These are phyloP conservation scores for Enoplosus armatus DNA, from an alignment of 2,797 vertebrate genomes.

Conservation along the genomic window DNA sequence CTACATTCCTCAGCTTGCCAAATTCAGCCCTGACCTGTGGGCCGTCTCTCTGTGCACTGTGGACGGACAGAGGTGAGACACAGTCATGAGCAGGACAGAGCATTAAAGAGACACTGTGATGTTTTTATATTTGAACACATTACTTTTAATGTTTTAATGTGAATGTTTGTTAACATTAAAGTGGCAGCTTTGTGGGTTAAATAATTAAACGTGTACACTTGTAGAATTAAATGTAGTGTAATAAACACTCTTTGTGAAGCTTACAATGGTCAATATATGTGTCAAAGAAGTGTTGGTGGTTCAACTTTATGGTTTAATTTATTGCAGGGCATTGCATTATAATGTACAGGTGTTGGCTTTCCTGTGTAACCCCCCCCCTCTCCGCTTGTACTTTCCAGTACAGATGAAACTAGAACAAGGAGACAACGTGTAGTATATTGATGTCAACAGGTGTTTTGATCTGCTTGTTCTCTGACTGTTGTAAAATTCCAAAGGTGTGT, in stretches of 20 bases:
- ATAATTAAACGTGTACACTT: not conserved
- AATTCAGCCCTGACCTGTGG: slow-evolving; percentile 98
- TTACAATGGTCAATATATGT: not conserved
- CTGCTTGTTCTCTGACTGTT: slow-evolving; percentile 7
- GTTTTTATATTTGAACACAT: not conserved
- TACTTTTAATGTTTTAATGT: not conserved
- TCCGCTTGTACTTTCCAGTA: slow-evolving; percentile 13
- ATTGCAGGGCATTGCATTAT: not conserved
- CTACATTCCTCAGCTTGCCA: slow-evolving; percentile 98
- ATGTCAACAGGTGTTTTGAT: slow-evolving; percentile 16
- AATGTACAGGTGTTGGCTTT: not conserved
- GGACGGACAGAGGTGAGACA: slow-evolving; percentile 94
- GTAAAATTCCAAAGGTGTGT: slow-evolving; percentile 43
- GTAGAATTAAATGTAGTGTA: not conserved
- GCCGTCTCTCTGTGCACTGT: slow-evolving; percentile 97
- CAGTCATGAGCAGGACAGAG: not conserved
- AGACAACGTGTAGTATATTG: not conserved
- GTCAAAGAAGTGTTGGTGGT: not conserved
- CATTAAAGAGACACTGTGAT: not conserved
- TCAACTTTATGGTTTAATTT: not conserved
- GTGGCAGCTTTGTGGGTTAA: not conserved
- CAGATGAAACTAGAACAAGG: not conserved
- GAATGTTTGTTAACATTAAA: not conserved
- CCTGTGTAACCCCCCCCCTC: not conserved
- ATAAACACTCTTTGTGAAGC: not conserved